Evolutionary conservation across 2,797 vertebrate genomes (phyloP).

Genomic region (Tenualosa ilisha): DNA sequence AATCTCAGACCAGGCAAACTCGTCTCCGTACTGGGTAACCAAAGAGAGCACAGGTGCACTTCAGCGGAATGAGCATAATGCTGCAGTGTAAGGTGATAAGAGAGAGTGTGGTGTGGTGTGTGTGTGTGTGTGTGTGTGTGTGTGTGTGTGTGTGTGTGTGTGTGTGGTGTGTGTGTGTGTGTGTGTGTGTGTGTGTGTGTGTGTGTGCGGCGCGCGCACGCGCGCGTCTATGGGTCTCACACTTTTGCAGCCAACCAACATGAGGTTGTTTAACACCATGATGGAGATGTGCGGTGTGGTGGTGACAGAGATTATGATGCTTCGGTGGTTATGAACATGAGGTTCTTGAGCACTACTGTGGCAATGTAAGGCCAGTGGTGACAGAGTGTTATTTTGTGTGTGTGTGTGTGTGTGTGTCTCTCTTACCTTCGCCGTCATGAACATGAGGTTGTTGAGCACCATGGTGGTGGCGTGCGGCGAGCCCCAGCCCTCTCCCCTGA

Average conservation of each 20-base stretch:
- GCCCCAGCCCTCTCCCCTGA: slow-evolving; percentile 96
- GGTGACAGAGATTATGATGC: neutral
- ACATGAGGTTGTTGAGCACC: slow-evolving; percentile 99
- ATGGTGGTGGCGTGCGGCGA: slow-evolving; percentile 95
- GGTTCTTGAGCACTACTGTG: neutral
- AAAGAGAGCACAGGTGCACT: slow-evolving; percentile 22
- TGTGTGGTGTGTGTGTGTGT: neutral
- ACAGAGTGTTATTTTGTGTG: neutral
- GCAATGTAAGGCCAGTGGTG: no score
- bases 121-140: neutral
- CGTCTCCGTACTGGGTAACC: slow-evolving; percentile 89
- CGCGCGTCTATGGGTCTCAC: no score
- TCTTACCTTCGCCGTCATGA: slow-evolving; percentile 97
- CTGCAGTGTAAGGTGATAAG: no score
- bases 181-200: neutral
- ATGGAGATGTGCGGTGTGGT: slow-evolving; percentile 85
- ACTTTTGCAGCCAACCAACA: slow-evolving; percentile 95
- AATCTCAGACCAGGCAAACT: slow-evolving; percentile 97
- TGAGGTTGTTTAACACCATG: slow-evolving; percentile 98
- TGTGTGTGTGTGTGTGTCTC: neutral
- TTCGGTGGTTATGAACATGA: neutral
- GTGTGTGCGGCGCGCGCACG: no score
- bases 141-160: neutral
- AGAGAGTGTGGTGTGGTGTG: neutral
- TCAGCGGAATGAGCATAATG: neutral